Evolutionary conservation across 2,888 invertebrate genomes (phyloP), one percentile per base, ranked within the genome.

Genomic region (Aphidius colemani): DNA sequence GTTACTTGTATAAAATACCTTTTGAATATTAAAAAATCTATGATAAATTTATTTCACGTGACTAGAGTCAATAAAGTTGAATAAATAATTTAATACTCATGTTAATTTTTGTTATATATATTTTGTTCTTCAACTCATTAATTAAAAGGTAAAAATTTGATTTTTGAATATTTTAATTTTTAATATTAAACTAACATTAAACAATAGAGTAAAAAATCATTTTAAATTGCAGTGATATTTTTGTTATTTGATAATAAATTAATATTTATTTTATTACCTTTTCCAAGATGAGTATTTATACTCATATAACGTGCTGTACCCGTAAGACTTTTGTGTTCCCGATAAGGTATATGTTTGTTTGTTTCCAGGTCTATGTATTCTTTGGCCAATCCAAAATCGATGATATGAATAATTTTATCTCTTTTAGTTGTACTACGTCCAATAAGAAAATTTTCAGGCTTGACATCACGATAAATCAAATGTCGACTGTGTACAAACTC

Each of bases 371-470:
- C 99, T 88, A 99, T 99, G 87, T 99, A 99, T 89, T 99, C 99
- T 90, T 99, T 99, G 86, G 99, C 99, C 89, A 99, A 90, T 86
- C 99, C 99, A 89, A 99, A 99, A 90, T 99, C 99, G 88, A 99
- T 98, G 85, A 99, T 98, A 88, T 99, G 96, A 83, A 99, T 95
- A 85, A 96, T 90, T 89, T 98, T 98, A 87, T 98, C 97, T 85
- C 96, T 93, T 88, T 95, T 95, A 83, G 94, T 95, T 84, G 95
- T 94, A 86, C 93, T 93, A 86, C 98, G 91, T 84, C 98, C 98
- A 86, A 99, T 96, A 84, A 99, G 90, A 88, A 99, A 99, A 87
- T 99, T 99, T 86, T 99, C 98, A 78, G 98, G 98, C 85, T 99
- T 99, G 70, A 99, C 95, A 87, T 99, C 99, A 81, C 99, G 90